These are phyloP conservation scores for Hirtodrosophila alboralis DNA, from an alignment of 2,888 invertebrate genomes.

Conservation along the genomic window DNA sequence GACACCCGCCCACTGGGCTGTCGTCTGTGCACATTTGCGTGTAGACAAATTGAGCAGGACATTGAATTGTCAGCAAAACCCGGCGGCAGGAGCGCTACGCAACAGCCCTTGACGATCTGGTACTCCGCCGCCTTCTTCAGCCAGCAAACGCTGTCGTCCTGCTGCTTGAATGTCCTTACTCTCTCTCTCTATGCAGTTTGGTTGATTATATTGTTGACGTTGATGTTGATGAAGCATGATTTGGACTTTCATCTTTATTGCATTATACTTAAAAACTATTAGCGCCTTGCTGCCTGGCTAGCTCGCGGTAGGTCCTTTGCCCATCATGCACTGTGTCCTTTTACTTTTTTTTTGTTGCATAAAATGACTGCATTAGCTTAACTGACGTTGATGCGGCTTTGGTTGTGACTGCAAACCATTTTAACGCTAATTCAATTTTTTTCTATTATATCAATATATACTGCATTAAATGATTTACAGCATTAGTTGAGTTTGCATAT, in stretches of 20 bases:
- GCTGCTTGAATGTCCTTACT: constrained; percentile 8
- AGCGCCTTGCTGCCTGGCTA: constrained; percentile 62
- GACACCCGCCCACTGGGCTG: constrained; percentile 20
- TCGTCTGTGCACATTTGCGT: constrained; percentile 63
- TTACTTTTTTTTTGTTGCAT: too few species aligned
- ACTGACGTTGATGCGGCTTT: constrained; percentile 56
- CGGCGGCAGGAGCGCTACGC: constrained; percentile 52
- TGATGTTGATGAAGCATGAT: constrained; percentile 79
- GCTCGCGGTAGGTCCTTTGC: constrained; percentile 30
- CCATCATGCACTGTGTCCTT: too few species aligned
- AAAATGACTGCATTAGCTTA: constrained; percentile 60
- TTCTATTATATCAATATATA: too few species aligned
- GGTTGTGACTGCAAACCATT: constrained; percentile 19
- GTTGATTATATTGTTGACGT: constrained; percentile 78
- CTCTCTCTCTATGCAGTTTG: constrained; percentile 58
- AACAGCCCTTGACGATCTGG: constrained; percentile 60
- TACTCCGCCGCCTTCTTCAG: constrained; percentile 17
- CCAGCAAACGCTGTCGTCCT: constrained; percentile 4
- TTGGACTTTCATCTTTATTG: constrained; percentile 80
- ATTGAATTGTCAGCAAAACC: constrained; percentile 75
- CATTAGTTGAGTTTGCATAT: constrained; percentile 41
- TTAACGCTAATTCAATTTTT: constrained; percentile 42
- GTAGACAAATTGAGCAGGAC: constrained; percentile 79
- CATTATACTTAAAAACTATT: constrained; percentile 81
- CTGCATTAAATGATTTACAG: constrained; percentile 56